Conservation (phyloP, 2,113 vertebrate species). For the Oryzias javanicus region DNA sequence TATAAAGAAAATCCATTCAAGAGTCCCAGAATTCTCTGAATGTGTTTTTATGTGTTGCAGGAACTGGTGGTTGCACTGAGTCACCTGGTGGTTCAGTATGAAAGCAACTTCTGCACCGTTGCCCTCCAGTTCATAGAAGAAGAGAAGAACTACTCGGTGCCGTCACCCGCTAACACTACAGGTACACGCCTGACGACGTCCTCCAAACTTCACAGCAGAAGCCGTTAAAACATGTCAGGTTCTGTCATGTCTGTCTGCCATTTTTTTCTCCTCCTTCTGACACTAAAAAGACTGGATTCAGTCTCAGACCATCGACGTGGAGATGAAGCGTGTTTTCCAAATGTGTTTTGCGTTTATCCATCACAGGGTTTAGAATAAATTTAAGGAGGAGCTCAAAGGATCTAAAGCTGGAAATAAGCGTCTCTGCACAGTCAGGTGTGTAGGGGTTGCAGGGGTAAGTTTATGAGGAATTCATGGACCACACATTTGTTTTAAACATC, state of each 20-base stretch:
- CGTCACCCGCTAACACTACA: slow-evolving; percentile 85
- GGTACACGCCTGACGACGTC: slow-evolving; percentile 33
- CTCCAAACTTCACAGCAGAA: not conserved
- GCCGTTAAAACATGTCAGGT: too few relatives aligned
- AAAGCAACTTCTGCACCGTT: slow-evolving; percentile 98
- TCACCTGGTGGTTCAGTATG: slow-evolving; percentile 96
- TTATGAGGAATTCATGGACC: not conserved
- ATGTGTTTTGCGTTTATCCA: slow-evolving; percentile 6
- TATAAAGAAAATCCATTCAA: not conserved
- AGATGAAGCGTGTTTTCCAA: not conserved
- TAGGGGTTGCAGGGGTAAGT: not conserved
- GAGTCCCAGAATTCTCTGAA: not conserved
- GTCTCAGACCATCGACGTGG: not conserved
- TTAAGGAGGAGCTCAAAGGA: slow-evolving; percentile 5
- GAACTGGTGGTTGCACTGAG: slow-evolving; percentile 97
- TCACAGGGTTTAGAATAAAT: not conserved
- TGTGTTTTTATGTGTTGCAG: slow-evolving; percentile 56
- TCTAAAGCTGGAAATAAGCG: not conserved
- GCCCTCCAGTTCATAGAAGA: slow-evolving; percentile 98
- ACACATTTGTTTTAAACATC: not conserved
- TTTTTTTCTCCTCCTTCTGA: too few relatives aligned
- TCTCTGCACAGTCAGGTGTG: slow-evolving; percentile 11
- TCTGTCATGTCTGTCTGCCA: too few relatives aligned
- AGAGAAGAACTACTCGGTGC: slow-evolving; percentile 92
- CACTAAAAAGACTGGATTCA: not conserved